These are phyloP conservation scores for Lasioglossum calceatum DNA, from an alignment of 2,888 invertebrate genomes.

Conservation along the genomic window DNA sequence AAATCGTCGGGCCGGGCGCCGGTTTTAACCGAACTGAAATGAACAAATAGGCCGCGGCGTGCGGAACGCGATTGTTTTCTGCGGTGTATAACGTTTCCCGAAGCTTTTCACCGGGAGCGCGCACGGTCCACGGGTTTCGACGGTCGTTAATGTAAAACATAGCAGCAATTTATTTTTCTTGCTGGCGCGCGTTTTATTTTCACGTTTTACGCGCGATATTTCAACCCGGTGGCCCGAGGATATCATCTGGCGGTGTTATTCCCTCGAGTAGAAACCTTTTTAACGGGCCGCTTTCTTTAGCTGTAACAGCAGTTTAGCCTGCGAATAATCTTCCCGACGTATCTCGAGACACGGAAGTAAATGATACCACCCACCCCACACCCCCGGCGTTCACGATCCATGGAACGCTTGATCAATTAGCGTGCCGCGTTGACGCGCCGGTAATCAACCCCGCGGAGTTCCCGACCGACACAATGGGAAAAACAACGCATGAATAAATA, in stretches of 20 bases:
- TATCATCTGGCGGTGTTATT: background rate
- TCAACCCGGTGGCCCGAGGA: background rate
- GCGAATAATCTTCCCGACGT: background rate
- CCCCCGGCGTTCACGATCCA: background rate
- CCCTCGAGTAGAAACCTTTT: background rate
- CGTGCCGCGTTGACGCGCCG: background rate
- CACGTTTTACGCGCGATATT: slow-evolving; percentile 3
- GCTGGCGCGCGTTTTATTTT: background rate
- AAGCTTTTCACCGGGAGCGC: background rate
- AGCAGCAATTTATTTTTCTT: slow-evolving; percentile 5
- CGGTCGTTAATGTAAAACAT: slow-evolving; percentile 4
- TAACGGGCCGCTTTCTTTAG: slow-evolving; percentile 2
- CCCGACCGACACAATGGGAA: background rate
- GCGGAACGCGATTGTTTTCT: background rate
- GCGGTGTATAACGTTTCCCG: background rate
- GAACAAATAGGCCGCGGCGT: background rate
- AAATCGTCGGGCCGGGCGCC: background rate
- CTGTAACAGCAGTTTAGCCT: slow-evolving; percentile 5
- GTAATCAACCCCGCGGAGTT: background rate
- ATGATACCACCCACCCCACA: background rate
- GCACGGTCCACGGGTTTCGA: background rate
- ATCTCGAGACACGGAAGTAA: background rate
- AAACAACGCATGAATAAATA: background rate
- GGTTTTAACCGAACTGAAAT: background rate
- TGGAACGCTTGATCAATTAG: slow-evolving; percentile 10